Base-by-base conservation (phyloP, 1,140 invertebrate genomes). In the Aleiodes sp. region DNA sequence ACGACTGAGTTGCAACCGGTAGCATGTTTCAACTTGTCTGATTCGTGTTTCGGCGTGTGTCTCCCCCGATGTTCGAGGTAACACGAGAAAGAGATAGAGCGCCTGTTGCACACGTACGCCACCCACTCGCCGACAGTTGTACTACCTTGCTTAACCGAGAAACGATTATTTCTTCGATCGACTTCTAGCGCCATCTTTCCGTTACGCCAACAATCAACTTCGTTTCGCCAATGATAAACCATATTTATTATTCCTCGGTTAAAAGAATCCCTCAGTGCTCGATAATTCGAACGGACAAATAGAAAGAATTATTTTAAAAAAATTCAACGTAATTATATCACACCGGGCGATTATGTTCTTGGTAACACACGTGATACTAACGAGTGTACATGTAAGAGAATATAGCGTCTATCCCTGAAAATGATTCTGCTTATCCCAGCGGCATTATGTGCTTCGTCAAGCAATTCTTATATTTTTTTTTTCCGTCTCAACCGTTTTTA, bases 11-110 rank as follows among this genome's bases (percentile, higher is more conserved):
- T 12, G 21, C 31, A 33, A 46, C 64, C 33, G 28, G 46, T 56
- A 57, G 43, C 64, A 33, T 66, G 64, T 66, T 57, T 10, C 31
- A 56, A 57, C 64, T 57, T 52, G 64, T 57, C 64, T 26, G 16
- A 59, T 31, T 52, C 29, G 29, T 57, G 24, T 66, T 33, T 52
- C 19, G 21, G 21, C 46, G 21, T 21, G 46, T 52, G 46, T 52
- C 1, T 10, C 46, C 46, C 19, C 19, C 46, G 9, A 24, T 52
- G 2, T 9, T 12, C 46, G 46, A 26, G n/a, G n/a, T n/a, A n/a
- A n/a, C n/a, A n/a, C n/a, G n/a, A n/a, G n/a, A n/a, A n/a, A n/a
- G n/a, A n/a, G n/a, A n/a, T n/a, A n/a, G n/a, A n/a, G n/a, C n/a
- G n/a, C n/a, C n/a, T n/a, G n/a, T n/a, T n/a, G n/a, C n/a, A n/a